These are phyloP conservation scores for Mythimna pallens DNA, from an alignment of 2,888 invertebrate species.

Conservation along the genomic window DNA sequence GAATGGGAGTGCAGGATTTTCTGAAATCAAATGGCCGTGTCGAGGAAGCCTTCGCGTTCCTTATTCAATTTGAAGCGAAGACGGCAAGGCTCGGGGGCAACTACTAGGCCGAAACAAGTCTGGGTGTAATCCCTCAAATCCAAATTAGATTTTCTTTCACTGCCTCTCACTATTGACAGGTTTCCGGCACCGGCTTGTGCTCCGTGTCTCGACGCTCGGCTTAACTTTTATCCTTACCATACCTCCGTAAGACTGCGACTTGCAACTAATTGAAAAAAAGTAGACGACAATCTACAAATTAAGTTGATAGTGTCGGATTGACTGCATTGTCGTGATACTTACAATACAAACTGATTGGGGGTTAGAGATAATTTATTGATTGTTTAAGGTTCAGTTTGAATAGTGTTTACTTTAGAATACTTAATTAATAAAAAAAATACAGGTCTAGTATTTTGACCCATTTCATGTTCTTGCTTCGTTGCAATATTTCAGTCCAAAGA, in stretches of 20 bases:
- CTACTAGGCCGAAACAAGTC: constrained; percentile 89
- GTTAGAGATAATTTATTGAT: constrained; percentile 1
- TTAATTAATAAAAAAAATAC: no score
- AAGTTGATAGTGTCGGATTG: constrained; percentile 56
- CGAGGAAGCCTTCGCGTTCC: constrained; percentile 77
- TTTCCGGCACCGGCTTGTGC: constrained; percentile 73
- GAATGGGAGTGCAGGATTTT: constrained; percentile 67
- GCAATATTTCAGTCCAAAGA: constrained; percentile 8
- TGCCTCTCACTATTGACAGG: constrained; percentile 86
- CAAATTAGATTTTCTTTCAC: constrained; percentile 90
- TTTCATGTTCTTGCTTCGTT: not conserved
- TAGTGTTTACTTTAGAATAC: not conserved
- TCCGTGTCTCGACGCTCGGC: constrained; percentile 69
- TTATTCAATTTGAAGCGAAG: constrained; percentile 84
- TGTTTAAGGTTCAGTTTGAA: not conserved
- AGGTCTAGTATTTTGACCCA: no score
- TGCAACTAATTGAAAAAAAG: constrained; percentile 78
- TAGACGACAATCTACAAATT: constrained; percentile 58
- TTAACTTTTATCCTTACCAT: constrained; percentile 75
- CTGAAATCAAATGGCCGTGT: constrained; percentile 76
- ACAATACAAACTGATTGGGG: constrained; percentile 13
- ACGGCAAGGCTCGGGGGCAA: constrained; percentile 73
- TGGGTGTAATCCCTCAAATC: constrained; percentile 89
- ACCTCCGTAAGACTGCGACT: constrained; percentile 65
- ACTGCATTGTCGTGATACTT: constrained; percentile 39